phyloP scores from a whole-genome alignment of 2,888 invertebrate genomes.

The Drosophila longiperda region DNA sequence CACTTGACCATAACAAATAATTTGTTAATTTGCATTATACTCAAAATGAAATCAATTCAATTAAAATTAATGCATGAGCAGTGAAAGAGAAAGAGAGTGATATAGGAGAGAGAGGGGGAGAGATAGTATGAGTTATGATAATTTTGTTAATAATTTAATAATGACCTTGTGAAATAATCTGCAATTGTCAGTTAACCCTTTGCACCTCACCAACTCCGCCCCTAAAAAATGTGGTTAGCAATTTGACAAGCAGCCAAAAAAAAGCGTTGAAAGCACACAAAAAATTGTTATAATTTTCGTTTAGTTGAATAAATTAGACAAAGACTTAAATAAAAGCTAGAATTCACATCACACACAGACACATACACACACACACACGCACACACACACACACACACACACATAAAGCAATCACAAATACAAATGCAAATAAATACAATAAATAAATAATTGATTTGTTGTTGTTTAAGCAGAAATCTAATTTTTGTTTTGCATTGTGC shows the following conservation, averaged over 20 bases:
- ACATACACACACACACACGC: constrained; percentile 21
- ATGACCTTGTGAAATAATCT: constrained; percentile 50
- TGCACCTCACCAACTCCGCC: background rate
- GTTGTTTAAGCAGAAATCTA: constrained; percentile 64
- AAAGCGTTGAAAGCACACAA: constrained; percentile 15
- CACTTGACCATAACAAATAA: constrained; percentile 38
- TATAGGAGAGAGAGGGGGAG: background rate
- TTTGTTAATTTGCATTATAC: constrained; percentile 11
- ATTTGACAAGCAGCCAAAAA: constrained; percentile 11
- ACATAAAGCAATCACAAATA: constrained; percentile 20
- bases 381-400: constrained; percentile 33
- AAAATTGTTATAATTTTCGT: constrained; percentile 32
- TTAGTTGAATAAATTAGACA: constrained; percentile 60
- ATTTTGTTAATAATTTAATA: constrained; percentile 40
- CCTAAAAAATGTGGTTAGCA: background rate
- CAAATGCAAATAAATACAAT: constrained; percentile 36
- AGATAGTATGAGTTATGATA: background rate
- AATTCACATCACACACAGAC: constrained; percentile 41
- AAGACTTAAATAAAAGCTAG: constrained; percentile 59
- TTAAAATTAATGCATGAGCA: background rate
- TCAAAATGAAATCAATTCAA: background rate
- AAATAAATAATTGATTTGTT: constrained; percentile 69
- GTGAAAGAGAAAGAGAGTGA: background rate
- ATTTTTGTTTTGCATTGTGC: constrained; percentile 56
- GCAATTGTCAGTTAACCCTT: constrained; percentile 21